Evolutionary conservation across 2,113 vertebrate genomes (phyloP).

Genomic region (Charadrius vociferus): DNA sequence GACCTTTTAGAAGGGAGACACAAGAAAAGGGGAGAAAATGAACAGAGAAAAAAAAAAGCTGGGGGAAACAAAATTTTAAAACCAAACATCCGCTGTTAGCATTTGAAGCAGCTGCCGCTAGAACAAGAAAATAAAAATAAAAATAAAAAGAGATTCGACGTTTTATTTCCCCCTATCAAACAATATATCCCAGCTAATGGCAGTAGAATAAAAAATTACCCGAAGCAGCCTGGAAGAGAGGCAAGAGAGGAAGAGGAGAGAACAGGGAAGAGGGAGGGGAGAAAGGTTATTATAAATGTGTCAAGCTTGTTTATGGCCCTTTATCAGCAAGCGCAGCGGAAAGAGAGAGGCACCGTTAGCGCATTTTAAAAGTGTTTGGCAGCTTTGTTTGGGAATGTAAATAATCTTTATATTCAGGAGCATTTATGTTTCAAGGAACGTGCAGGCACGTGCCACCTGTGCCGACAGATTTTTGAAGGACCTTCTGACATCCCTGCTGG

Average conservation of each 20-base stretch:
- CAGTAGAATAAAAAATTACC: conserved; percentile 74
- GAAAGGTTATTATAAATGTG: conserved; percentile 79
- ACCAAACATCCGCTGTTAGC: background rate
- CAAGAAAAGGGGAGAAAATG: conserved; percentile 1
- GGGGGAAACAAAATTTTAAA: conserved; percentile 37
- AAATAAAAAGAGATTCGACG: conserved; percentile 64
- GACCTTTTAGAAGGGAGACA: conserved; percentile 61
- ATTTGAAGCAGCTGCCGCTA: conserved; percentile 7
- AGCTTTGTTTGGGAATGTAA: conserved; percentile 70
- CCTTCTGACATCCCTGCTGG: conserved; percentile 9
- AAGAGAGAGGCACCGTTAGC: conserved; percentile 49
- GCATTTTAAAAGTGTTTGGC: conserved; percentile 60
- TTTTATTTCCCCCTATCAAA: conserved; percentile 73
- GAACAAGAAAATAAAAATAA: conserved; percentile 63
- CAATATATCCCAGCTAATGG: conserved; percentile 75
- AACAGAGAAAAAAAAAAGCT: background rate
- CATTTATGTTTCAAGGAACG: conserved; percentile 66
- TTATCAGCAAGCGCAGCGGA: conserved; percentile 26
- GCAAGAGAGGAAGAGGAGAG: conserved; percentile 56
- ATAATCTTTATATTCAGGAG: conserved; percentile 77
- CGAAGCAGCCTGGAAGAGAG: background rate
- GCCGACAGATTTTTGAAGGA: background rate
- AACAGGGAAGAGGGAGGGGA: conserved; percentile 35
- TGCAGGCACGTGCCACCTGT: background rate
- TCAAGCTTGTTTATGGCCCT: conserved; percentile 74